A percentile compares a stretch with the other conserved stretches of the same genome.
phyloP scores from a whole-genome alignment of 2,888 invertebrate species.

The Parthenolecanium corni region DNA sequence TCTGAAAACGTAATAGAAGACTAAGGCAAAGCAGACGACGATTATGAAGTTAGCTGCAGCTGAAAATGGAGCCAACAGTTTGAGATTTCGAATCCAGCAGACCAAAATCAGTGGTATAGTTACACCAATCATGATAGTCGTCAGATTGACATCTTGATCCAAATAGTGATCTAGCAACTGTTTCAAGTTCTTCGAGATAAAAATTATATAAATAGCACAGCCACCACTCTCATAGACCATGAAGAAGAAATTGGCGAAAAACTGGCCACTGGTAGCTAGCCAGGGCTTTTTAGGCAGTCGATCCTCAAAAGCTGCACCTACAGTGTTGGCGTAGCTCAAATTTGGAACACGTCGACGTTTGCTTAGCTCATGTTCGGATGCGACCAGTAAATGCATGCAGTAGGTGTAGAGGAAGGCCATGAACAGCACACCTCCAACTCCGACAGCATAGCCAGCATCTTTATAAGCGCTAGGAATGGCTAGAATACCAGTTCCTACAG shows the following conservation, averaged over 20 bases:
- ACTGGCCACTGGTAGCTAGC: slow-evolving; percentile 42
- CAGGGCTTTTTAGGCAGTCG: slow-evolving; percentile 46
- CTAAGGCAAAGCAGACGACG: slow-evolving; percentile 67
- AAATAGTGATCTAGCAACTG: slow-evolving; percentile 18
- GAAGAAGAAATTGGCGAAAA: slow-evolving; percentile 58
- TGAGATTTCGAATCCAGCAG: slow-evolving; percentile 71
- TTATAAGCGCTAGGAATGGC: slow-evolving; percentile 82
- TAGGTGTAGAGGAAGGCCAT: slow-evolving; percentile 85
- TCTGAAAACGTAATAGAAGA: slow-evolving; percentile 71
- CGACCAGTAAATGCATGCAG: slow-evolving; percentile 78
- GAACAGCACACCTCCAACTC: slow-evolving; percentile 63
- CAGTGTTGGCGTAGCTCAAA: slow-evolving; percentile 67
- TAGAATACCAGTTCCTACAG: slow-evolving; percentile 80
- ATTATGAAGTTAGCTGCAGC: slow-evolving; percentile 77
- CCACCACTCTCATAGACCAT: slow-evolving; percentile 87
- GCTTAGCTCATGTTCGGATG: slow-evolving; percentile 41
- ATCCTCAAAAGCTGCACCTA: slow-evolving; percentile 62
- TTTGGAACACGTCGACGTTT: slow-evolving; percentile 45
- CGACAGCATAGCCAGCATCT: slow-evolving; percentile 70
- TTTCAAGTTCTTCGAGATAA: slow-evolving; percentile 73
- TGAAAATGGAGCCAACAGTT: slow-evolving; percentile 78
- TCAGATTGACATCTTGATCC: slow-evolving; percentile 23
- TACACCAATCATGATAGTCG: slow-evolving; percentile 34
- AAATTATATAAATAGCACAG: slow-evolving; percentile 90
- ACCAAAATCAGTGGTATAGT: slow-evolving; percentile 51